Evolutionary conservation across 2,888 invertebrate species (phyloP).

Genomic region (Xanthostigma xanthostigma): DNA sequence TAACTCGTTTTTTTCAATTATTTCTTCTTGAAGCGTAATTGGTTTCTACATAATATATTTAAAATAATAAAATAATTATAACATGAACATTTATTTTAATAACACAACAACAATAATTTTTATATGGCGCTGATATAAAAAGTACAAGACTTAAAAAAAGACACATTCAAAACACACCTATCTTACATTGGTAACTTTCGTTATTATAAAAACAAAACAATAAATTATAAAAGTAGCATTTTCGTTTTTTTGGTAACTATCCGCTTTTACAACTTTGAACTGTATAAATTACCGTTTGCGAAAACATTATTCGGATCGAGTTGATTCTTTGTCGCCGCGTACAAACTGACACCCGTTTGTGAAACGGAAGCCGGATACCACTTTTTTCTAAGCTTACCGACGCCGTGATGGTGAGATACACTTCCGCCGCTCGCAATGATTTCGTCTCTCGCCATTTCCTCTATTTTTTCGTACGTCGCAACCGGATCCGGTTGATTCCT

Average conservation of each 20-base stretch:
- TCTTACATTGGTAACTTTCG: too few relatives aligned
- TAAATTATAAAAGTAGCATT: too few relatives aligned
- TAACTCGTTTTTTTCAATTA: too few relatives aligned
- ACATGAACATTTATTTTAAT: too few relatives aligned
- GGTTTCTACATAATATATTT: too few relatives aligned
- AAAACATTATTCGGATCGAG: constrained; percentile 93
- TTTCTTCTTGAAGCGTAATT: too few relatives aligned
- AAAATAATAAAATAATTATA: too few relatives aligned
- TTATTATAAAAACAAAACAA: too few relatives aligned
- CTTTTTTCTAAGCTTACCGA: constrained; percentile 80
- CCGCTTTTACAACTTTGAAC: constrained; percentile 18
- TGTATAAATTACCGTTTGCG: constrained; percentile 66
- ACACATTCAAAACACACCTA: too few relatives aligned
- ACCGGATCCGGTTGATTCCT: constrained; percentile 50
- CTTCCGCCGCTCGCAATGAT: constrained; percentile 83
- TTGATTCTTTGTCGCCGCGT: constrained; percentile 68
- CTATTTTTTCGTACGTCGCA: constrained; percentile 70
- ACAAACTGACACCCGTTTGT: constrained; percentile 57
- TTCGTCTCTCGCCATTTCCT: constrained; percentile 78
- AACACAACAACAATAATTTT: too few relatives aligned
- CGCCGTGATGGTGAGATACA: constrained; percentile 92
- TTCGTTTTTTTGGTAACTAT: constrained; percentile 12
- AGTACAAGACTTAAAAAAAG: too few relatives aligned
- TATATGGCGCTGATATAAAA: too few relatives aligned
- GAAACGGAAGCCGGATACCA: constrained; percentile 83